A percentile compares a stretch with the other conserved stretches of the same genome.
phyloP scores from a whole-genome alignment of 2,888 invertebrate genomes.

The Itoplectis maculator region DNA sequence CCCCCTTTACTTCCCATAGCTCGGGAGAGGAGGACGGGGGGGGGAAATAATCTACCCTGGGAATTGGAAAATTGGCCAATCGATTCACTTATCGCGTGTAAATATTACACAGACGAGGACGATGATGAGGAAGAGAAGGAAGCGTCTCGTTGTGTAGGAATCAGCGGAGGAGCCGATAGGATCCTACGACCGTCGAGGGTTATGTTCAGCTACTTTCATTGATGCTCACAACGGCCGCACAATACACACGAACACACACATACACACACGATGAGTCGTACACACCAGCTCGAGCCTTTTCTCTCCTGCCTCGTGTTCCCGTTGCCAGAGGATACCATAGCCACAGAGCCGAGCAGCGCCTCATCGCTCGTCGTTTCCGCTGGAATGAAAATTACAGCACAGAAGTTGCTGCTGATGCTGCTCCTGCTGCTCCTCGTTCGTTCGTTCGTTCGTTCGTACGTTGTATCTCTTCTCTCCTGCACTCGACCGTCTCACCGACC shows the following conservation, averaged over 20 bases:
- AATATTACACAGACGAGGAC: constrained; percentile 58
- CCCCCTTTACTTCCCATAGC: no score
- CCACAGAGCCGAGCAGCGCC: constrained; percentile 44
- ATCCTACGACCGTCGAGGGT: constrained; percentile 12
- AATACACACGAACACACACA: no score
- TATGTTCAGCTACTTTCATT: constrained; percentile 55
- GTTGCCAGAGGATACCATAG: constrained; percentile 32
- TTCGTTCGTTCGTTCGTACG: constrained; percentile 44
- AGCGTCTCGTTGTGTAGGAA: constrained; percentile 18
- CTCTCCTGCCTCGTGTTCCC: constrained; percentile 62
- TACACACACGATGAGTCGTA: background rate
- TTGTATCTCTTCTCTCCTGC: constrained; percentile 23
- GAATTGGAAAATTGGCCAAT: constrained; percentile 69
- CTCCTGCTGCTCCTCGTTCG: constrained; percentile 36
- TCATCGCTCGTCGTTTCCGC: constrained; percentile 72
- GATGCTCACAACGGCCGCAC: constrained; percentile 43
- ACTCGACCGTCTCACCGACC: constrained; percentile 27
- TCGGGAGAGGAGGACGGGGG: no score
- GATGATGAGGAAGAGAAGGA: constrained; percentile 44
- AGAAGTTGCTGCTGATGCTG: constrained; percentile 36
- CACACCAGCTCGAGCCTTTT: constrained; percentile 15
- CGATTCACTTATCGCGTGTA: constrained; percentile 68
- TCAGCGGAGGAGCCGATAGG: constrained; percentile 24
- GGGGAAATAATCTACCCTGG: constrained; percentile 41
- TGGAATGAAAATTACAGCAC: constrained; percentile 76